Evolutionary conservation across 2,113 vertebrate species (phyloP), one percentile per base, ranked within the genome.

Genomic region (Brachyhypopomus gauderio): DNA sequence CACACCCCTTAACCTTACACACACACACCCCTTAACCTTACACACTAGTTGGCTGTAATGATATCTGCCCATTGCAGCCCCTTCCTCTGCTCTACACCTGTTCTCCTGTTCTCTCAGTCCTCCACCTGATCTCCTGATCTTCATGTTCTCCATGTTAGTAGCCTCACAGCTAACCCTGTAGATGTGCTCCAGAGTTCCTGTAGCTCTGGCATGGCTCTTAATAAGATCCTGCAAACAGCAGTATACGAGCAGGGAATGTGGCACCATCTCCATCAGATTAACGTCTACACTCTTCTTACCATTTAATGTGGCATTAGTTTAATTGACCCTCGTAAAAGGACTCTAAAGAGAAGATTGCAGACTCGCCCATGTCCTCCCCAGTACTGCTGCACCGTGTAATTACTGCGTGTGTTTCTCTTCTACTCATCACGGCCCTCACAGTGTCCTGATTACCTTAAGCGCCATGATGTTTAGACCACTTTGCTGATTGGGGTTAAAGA

Each of bases 371-470:
- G 64, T 19, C 62, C 60, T 69, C 63, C 20, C 23, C 60, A 45
- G 78, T 58, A 67, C 81, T 67, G 72, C 4, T 67, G 55, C 74
- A 77, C 67, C 64, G 63, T 83, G 82, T 85, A 90, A 84, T 89
- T 78, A 86, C 17, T 80, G 75, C 79, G 76, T 69, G 83, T 80
- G 77, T 67, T 38, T 55, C 70, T 81, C 82, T 74, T 83, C 84
- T 87, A 77, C 83, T 85, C 86, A 77, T 80, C 85, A 88, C 86
- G 86, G 81, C 83, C 88, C 88, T 90, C 72, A 22, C 90, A 88
- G 88, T 82, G 84, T 89, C 86, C 89, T 82, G 89, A 90, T 90
- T 89, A 90, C 87, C n/a, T 88, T 85, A 87, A 27, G 63, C 7
- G 30, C 30, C n/a, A 36, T 17, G 66, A 20, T 30, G 30, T 36